phyloP scores from a whole-genome alignment of 2,888 invertebrate genomes.

The Chirona hameri region DNA sequence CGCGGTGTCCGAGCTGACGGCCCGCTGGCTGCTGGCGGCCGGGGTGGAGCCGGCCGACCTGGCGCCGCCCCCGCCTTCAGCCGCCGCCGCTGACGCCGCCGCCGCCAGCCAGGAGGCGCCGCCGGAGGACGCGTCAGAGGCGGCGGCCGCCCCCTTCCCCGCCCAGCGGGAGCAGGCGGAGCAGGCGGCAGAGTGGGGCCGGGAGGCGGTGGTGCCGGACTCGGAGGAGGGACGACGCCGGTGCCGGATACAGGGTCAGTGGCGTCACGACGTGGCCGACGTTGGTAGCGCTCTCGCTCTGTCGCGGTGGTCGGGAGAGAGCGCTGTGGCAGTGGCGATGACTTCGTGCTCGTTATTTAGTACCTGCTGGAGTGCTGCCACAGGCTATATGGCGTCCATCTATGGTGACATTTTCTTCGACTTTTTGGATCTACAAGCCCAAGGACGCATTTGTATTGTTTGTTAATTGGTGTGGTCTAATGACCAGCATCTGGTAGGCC shows the following conservation, averaged over 20 bases:
- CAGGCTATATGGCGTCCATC: too few relatives aligned
- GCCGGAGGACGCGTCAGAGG: constrained; percentile 6
- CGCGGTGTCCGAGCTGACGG: constrained; percentile 79
- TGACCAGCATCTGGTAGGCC: too few relatives aligned
- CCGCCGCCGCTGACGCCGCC: background rate
- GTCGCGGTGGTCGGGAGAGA: too few relatives aligned
- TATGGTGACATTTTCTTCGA: too few relatives aligned
- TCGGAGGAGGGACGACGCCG: background rate
- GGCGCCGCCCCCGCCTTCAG: background rate
- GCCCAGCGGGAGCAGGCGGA: background rate
- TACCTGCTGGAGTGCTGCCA: too few relatives aligned
- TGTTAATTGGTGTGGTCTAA: too few relatives aligned
- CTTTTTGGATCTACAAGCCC: too few relatives aligned
- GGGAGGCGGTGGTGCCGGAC: background rate
- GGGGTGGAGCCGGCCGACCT: constrained; percentile 61
- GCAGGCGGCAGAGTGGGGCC: background rate
- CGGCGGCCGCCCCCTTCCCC: constrained; percentile 10
- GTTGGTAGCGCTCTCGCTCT: too few relatives aligned
- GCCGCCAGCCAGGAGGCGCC: background rate
- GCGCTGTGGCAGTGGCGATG: too few relatives aligned
- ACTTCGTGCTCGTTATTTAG: too few relatives aligned
- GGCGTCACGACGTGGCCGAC: too few relatives aligned
- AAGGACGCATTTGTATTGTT: too few relatives aligned
- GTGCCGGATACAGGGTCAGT: background rate
- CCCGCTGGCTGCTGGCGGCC: constrained; percentile 75